Conservation (phyloP, 1,140 invertebrate species). For the Wiebesia pumilae region DNA sequence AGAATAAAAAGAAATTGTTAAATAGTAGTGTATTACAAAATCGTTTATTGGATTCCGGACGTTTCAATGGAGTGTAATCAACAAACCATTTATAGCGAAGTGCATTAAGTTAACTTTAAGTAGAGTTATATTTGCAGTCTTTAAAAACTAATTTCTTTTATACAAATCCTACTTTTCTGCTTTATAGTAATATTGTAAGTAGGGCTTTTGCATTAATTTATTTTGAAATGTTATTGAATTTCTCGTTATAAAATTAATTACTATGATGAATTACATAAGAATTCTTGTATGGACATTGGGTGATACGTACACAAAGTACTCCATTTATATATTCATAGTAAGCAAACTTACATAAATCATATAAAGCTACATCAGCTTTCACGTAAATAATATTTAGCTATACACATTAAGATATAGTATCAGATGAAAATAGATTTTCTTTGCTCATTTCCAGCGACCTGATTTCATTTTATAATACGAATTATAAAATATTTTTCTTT, state of each 20-base stretch:
- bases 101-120: slow-evolving; percentile 23
- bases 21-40: not conserved
- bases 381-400: not conserved
- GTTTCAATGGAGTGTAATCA: slow-evolving; percentile 22
- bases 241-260: slow-evolving; percentile 4
- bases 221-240: not conserved
- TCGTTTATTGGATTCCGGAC: slow-evolving; percentile 25
- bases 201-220: not conserved
- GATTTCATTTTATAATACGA: not conserved
- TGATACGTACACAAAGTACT: not conserved
- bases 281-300: slow-evolving; percentile 1
- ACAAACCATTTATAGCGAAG: not conserved
- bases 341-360: slow-evolving; percentile 29
- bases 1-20: not conserved
- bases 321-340: not conserved
- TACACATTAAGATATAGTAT: no score
- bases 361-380: slow-evolving; percentile 20
- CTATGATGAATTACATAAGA: slow-evolving; percentile 34
- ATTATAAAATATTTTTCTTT: no score
- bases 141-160: not conserved
- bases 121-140: slow-evolving; percentile 2
- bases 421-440: slow-evolving; percentile 5
- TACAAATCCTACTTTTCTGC: not conserved
- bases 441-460: not conserved
- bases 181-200: not conserved